These are phyloP conservation scores for Serrognathus titanus DNA, from an alignment of 2,888 invertebrate species.

Conservation along the genomic window DNA sequence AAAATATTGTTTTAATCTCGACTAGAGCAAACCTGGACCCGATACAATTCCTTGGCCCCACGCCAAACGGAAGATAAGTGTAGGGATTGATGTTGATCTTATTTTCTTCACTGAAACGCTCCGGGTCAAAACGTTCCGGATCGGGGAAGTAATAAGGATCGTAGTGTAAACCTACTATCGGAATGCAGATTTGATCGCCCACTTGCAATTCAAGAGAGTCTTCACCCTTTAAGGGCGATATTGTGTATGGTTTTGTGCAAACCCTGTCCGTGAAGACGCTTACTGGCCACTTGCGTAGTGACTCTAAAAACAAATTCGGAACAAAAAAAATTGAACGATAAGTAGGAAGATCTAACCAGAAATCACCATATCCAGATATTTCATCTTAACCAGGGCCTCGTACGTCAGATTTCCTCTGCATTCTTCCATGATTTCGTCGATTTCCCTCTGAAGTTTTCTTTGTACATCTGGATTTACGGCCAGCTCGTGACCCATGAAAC, in stretches of 20 bases:
- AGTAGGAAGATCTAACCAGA: constrained; percentile 42
- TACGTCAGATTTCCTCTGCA: constrained; percentile 48
- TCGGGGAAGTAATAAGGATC: constrained; percentile 34
- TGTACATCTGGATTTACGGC: constrained; percentile 59
- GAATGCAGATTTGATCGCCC: constrained; percentile 26
- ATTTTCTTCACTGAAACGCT: constrained; percentile 52
- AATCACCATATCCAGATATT: constrained; percentile 58
- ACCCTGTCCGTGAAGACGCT: constrained; percentile 23
- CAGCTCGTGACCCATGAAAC: constrained; percentile 56
- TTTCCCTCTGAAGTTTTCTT: constrained; percentile 54
- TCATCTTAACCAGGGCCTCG: constrained; percentile 53
- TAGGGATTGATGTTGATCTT: constrained; percentile 50
- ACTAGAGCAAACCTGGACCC: constrained; percentile 46
- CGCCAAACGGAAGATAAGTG: constrained; percentile 39
- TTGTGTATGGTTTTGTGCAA: constrained; percentile 28
- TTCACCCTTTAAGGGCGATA: constrained; percentile 23
- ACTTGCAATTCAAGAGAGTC: constrained; percentile 21
- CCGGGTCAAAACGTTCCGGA: constrained; percentile 38
- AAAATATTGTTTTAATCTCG: constrained; percentile 34
- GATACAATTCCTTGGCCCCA: constrained; percentile 52
- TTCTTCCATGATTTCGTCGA: constrained; percentile 41
- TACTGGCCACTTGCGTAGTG: constrained; percentile 34
- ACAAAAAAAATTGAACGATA: no score
- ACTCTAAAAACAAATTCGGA: constrained; percentile 23
- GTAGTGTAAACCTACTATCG: constrained; percentile 32